Conservation (phyloP, 1,140 invertebrate genomes). For the Ceratina australensis region DNA sequence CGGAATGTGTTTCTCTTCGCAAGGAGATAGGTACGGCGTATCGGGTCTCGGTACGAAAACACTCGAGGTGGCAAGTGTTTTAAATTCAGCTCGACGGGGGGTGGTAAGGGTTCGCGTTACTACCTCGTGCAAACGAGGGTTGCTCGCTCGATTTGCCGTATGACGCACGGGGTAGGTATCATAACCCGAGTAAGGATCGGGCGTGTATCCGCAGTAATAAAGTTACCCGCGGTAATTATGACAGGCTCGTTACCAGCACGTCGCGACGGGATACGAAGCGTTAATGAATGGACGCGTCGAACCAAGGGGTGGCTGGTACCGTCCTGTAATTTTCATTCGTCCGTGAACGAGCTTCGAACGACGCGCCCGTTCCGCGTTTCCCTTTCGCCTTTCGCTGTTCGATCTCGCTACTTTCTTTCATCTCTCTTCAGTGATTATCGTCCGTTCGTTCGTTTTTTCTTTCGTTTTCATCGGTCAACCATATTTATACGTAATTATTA, state of each 20-base stretch:
- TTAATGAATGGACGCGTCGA: slow-evolving; percentile 76
- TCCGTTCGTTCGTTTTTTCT: no score
- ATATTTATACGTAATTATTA: no score
- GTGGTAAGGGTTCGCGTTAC: not conserved
- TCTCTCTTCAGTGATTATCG: no score
- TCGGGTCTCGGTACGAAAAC: no score
- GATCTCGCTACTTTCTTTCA: not conserved
- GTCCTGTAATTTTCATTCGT: slow-evolving; percentile 68
- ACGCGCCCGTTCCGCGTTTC: not conserved
- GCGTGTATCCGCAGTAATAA: slow-evolving; percentile 72
- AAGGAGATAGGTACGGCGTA: not conserved
- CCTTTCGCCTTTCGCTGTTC: not conserved
- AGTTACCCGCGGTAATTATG: slow-evolving; percentile 77
- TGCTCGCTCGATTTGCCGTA: slow-evolving; percentile 60
- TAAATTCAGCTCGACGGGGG: not conserved
- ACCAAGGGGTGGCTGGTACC: slow-evolving; percentile 76
- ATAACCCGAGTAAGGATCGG: slow-evolving; percentile 55
- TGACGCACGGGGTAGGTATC: slow-evolving; percentile 60
- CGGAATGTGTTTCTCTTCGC: not conserved
- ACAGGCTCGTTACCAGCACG: slow-evolving; percentile 78
- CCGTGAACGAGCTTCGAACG: slow-evolving; percentile 64
- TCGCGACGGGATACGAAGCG: slow-evolving; percentile 77
- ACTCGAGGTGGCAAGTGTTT: not conserved
- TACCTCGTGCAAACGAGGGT: slow-evolving; percentile 41
- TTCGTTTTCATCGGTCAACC: not conserved